A percentile compares a stretch with the other conserved stretches of the same genome.
Conservation (phyloP, 2,888 invertebrate species). For the Caradrina clavipalpis region DNA sequence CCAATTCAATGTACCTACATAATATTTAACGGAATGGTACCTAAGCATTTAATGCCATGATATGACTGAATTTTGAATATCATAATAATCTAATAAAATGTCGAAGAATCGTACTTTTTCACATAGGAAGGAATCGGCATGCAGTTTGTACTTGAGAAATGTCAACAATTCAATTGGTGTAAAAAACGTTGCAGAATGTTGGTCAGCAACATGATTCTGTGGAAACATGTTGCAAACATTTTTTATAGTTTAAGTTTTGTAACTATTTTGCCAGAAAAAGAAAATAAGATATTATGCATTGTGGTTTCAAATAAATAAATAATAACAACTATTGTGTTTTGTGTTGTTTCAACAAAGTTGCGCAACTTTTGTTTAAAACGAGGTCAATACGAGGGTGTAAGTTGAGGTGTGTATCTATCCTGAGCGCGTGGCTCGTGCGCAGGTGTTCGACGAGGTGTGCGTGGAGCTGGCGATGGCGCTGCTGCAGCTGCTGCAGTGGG, state of each 20-base stretch:
- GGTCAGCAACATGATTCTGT: not conserved
- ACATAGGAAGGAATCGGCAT: not conserved
- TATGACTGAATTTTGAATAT: not conserved
- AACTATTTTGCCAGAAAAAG: too few relatives aligned
- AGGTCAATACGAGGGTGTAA: too few relatives aligned
- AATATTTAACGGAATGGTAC: not conserved
- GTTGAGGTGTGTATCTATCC: too few relatives aligned
- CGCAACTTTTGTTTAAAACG: not conserved
- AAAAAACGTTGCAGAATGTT: not conserved
- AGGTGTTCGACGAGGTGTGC: slow-evolving; percentile 98
- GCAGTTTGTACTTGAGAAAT: not conserved
- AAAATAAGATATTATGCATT: too few relatives aligned
- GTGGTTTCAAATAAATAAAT: too few relatives aligned
- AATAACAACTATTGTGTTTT: too few relatives aligned
- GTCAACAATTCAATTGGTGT: not conserved
- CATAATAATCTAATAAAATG: not conserved
- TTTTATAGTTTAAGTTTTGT: not conserved
- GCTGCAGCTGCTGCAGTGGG: slow-evolving; percentile 96
- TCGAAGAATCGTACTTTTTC: not conserved
- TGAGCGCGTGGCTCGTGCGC: slow-evolving; percentile 35
- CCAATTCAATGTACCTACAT: slow-evolving; percentile 16
- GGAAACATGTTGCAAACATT: not conserved
- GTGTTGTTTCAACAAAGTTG: not conserved
- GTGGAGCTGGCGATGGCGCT: slow-evolving; percentile 97
- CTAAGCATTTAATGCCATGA: slow-evolving; percentile 1